Conservation (phyloP, 2,888 invertebrate genomes). For the Choreutis nemorana region DNA sequence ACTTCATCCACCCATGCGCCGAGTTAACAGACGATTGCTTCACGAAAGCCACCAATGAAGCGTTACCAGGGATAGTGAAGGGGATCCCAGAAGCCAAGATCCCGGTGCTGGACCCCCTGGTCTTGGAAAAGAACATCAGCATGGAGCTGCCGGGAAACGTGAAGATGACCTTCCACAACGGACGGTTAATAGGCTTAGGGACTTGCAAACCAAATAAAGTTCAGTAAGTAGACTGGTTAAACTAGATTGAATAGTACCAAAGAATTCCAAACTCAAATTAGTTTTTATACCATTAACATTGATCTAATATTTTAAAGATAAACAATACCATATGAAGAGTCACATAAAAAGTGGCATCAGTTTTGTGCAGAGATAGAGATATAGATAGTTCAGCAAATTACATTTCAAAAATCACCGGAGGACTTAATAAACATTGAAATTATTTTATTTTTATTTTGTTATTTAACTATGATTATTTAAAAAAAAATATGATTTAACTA, state of each 20-base stretch:
- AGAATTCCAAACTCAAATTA: background rate
- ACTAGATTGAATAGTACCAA: background rate
- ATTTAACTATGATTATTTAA: no score
- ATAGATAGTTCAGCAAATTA: no score
- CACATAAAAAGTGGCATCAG: no score
- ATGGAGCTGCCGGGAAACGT: slow-evolving; percentile 50
- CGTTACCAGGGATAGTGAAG: slow-evolving; percentile 48
- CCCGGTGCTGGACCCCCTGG: slow-evolving; percentile 41
- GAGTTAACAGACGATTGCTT: slow-evolving; percentile 52
- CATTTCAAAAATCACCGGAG: no score
- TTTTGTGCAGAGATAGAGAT: no score
- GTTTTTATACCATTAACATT: background rate
- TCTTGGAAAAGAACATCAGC: slow-evolving; percentile 46
- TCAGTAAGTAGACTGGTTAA: slow-evolving; percentile 36
- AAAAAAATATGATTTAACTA: no score
- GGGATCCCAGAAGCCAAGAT: slow-evolving; percentile 52
- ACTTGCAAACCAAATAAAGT: slow-evolving; percentile 51
- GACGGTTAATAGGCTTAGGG: slow-evolving; percentile 40
- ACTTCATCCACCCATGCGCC: slow-evolving; percentile 51
- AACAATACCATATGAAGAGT: no score
- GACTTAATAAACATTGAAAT: no score
- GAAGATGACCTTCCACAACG: slow-evolving; percentile 56
- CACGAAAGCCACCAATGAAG: slow-evolving; percentile 49
- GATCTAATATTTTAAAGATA: background rate
- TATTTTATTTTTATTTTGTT: no score